A percentile compares a stretch with the other conserved stretches of the same genome.
Conservation (phyloP, 2,113 vertebrate species). For the Tonatia bakeri region DNA sequence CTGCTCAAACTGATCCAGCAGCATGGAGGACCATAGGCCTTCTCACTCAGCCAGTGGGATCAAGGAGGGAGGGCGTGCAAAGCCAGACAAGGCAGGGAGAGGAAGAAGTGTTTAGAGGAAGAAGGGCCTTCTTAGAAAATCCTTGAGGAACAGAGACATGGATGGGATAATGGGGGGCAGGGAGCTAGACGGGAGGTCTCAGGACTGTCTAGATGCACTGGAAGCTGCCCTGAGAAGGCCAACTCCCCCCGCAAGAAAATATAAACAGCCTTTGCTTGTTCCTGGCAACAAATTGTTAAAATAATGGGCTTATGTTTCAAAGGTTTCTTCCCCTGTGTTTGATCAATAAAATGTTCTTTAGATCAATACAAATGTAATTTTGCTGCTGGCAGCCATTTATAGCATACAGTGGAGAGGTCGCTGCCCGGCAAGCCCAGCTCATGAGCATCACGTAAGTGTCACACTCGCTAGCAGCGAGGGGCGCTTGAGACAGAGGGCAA, state of each 20-base stretch:
- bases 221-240: not conserved
- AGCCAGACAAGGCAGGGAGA: not conserved
- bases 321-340: conserved; percentile 71
- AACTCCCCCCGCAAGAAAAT: not conserved
- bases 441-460: not conserved
- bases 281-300: conserved; percentile 73
- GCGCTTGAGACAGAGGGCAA: conserved; percentile 36
- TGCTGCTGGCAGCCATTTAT: conserved; percentile 71
- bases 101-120: not conserved
- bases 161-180: rapidly evolving
- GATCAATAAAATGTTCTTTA: conserved; percentile 81
- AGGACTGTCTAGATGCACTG: not conserved
- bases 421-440: conserved; percentile 7
- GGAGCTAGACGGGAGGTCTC: not conserved
- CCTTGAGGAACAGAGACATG: not conserved
- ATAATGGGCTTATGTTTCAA: conserved; percentile 73
- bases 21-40: rapidly evolving
- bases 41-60: not conserved
- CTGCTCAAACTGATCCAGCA: not conserved
- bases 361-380: conserved; percentile 82
- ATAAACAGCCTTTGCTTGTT: conserved; percentile 43
- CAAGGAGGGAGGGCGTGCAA: not conserved
- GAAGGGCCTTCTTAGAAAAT: not conserved
- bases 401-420: conserved; percentile 32
- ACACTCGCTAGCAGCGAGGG: conserved; percentile 11